Percentiles rank a stretch among this genome's conserved stretches.
Conservation (phyloP, 35 echinoderm and acorn worm species). For the Stichopus chloronotus region DNA sequence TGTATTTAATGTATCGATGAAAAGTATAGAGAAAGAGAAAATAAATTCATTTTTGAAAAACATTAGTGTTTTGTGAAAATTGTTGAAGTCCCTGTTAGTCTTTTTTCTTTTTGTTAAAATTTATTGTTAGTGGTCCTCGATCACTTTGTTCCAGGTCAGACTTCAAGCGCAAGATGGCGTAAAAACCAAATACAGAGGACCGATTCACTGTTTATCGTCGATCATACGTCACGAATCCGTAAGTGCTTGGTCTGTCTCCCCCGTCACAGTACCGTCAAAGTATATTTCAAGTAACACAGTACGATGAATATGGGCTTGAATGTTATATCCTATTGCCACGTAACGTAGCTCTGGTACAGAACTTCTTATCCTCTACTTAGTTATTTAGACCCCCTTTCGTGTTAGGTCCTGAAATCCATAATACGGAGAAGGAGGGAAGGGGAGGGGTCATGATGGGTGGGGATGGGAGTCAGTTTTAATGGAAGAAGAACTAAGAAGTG, state of each 20-base stretch:
- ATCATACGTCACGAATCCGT: constrained; percentile 35
- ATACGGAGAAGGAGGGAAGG: too few relatives aligned
- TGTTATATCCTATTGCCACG: background rate
- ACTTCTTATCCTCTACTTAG: background rate
- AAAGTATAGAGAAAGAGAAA: too few relatives aligned
- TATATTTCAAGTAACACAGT: background rate
- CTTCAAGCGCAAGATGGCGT: constrained; percentile 2
- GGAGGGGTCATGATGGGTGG: too few relatives aligned
- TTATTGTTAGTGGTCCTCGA: too few relatives aligned
- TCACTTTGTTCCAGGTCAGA: background rate
- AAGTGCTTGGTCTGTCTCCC: background rate
- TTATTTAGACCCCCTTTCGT: background rate
- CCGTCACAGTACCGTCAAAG: background rate
- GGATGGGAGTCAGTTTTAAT: too few relatives aligned
- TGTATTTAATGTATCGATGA: too few relatives aligned
- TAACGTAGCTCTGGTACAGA: background rate
- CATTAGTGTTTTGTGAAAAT: too few relatives aligned
- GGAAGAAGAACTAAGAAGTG: too few relatives aligned
- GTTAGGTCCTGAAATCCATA: too few relatives aligned
- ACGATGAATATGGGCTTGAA: background rate
- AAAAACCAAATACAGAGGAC: background rate
- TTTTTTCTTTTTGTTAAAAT: too few relatives aligned
- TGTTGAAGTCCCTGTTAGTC: too few relatives aligned
- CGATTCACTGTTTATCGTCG: constrained; percentile 11
- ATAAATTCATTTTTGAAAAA: too few relatives aligned